A percentile compares a stretch with the other conserved stretches of the same genome.
These are phyloP conservation scores for Ranitomeya imitator DNA, from an alignment of 2,113 vertebrate species.

Conservation along the genomic window DNA sequence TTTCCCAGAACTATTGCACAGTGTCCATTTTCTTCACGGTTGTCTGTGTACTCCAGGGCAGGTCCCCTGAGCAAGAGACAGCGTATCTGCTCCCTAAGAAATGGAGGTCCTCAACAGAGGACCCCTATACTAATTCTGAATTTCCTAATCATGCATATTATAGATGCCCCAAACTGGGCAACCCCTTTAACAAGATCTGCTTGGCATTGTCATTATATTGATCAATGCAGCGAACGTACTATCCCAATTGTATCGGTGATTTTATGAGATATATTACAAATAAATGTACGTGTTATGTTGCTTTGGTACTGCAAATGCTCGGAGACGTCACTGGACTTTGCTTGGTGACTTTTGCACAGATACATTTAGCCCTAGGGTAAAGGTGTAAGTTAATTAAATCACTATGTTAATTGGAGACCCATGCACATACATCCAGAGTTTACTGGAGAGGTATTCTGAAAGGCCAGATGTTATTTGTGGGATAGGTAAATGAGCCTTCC, in stretches of 20 bases:
- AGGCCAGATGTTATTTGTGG: neutral
- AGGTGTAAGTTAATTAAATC: slow-evolving; percentile 36
- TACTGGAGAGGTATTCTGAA: neutral
- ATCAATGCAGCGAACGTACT: neutral
- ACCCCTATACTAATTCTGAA: too few relatives aligned
- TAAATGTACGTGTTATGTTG: neutral
- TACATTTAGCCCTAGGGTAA: neutral
- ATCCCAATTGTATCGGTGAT: too few relatives aligned
- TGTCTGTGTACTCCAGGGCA: too few relatives aligned
- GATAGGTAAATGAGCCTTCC: neutral
- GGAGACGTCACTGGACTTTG: neutral
- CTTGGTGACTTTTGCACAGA: neutral
- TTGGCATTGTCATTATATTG: neutral
- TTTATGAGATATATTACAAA: neutral
- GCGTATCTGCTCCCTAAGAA: too few relatives aligned
- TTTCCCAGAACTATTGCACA: too few relatives aligned
- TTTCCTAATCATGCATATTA: too few relatives aligned
- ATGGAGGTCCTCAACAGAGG: too few relatives aligned
- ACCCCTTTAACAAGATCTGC: neutral
- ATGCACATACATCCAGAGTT: neutral
- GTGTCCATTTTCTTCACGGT: too few relatives aligned
- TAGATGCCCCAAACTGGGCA: too few relatives aligned
- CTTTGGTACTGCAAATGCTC: neutral
- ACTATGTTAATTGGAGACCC: slow-evolving; percentile 32
- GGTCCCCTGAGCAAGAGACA: too few relatives aligned